Conservation (phyloP, 2,888 invertebrate species). For the Polyommatus icarus region DNA sequence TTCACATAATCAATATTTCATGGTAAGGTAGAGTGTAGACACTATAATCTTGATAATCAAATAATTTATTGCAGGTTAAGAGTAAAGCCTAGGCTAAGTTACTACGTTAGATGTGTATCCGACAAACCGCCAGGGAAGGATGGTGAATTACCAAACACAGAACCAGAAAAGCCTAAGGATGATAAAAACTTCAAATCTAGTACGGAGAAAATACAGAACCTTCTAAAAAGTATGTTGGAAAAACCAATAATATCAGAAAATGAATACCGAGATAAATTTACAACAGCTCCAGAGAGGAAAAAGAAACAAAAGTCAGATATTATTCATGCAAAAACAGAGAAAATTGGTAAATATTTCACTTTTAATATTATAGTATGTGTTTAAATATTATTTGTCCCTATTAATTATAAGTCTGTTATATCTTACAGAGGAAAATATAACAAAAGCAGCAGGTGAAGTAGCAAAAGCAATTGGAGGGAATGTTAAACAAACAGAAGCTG, state of each 20-base stretch:
- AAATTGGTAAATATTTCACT: constrained; percentile 56
- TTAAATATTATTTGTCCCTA: not conserved
- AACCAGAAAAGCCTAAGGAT: constrained; percentile 43
- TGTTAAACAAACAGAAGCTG: constrained; percentile 85
- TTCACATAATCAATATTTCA: not conserved
- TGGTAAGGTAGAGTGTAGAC: not conserved
- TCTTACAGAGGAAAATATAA: constrained; percentile 66
- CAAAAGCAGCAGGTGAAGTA: constrained; percentile 85
- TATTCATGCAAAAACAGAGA: constrained; percentile 60
- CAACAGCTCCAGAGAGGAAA: constrained; percentile 58
- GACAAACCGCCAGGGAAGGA: constrained; percentile 54
- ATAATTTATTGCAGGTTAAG: constrained; percentile 43
- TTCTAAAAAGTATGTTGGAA: constrained; percentile 63
- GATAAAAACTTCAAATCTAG: constrained; percentile 50
- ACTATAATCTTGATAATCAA: not conserved
- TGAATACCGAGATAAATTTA: constrained; percentile 64
- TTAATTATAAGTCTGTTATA: not conserved
- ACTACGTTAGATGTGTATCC: constrained; percentile 44
- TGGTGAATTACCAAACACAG: constrained; percentile 51
- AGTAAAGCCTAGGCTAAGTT: constrained; percentile 43
- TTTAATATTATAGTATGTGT: not conserved
- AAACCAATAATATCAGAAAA: constrained; percentile 62
- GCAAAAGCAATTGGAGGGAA: constrained; percentile 85
- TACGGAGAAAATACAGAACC: constrained; percentile 67
- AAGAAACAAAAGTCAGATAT: constrained; percentile 53